A percentile compares a stretch with the other conserved stretches of the same genome.
Conservation (phyloP, 2,888 invertebrate genomes). For the Cyrtodaria siliqua region DNA sequence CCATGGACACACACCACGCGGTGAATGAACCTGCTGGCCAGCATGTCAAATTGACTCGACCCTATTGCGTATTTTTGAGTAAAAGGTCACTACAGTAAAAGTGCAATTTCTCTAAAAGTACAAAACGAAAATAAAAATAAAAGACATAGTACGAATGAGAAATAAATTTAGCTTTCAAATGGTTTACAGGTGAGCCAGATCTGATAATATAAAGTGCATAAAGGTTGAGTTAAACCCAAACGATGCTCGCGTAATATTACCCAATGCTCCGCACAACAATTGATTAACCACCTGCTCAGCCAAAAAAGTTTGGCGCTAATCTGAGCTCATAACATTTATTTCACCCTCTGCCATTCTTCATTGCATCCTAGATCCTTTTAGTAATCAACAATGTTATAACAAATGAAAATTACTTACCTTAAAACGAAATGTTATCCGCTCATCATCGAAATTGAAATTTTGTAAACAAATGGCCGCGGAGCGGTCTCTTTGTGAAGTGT, state of each 20-base stretch:
- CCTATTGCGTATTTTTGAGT: conserved; percentile 43
- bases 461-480: conserved; percentile 68
- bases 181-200: not conserved
- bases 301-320: conserved; percentile 17
- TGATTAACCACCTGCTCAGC: conserved; percentile 35
- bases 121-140: conserved; percentile 10
- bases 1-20: conserved; percentile 13
- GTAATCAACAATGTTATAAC: not conserved
- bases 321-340: too few relatives aligned
- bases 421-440: conserved; percentile 52
- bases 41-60: conserved; percentile 64
- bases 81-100: conserved; percentile 14
- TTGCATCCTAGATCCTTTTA: too few relatives aligned
- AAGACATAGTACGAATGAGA: not conserved
- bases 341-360: too few relatives aligned
- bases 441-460: conserved; percentile 63
- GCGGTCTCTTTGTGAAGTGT: conserved; percentile 67
- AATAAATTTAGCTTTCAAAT: not conserved
- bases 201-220: not conserved
- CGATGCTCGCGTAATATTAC: conserved; percentile 47
- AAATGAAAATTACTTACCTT: conserved; percentile 49
- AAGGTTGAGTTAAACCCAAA: conserved; percentile 13
- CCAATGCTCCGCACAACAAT: conserved; percentile 29
- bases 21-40: conserved; percentile 32
- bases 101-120: not conserved